Conservation (phyloP, 2,888 invertebrate genomes). For the Agrochola circellaris region DNA sequence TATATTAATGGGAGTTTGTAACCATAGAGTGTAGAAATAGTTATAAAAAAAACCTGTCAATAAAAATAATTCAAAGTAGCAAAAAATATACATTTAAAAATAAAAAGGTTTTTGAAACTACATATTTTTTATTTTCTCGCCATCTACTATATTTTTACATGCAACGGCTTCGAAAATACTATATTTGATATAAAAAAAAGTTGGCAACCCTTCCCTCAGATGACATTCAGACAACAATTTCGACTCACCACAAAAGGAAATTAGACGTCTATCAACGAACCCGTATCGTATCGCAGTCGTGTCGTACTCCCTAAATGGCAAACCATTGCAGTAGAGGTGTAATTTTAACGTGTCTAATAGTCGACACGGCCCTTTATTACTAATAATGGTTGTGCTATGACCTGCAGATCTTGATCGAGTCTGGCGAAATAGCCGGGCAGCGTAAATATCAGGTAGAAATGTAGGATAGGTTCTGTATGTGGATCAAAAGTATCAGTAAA, state of each 20-base stretch:
- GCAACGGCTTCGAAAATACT: too few relatives aligned
- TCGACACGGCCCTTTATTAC: constrained; percentile 73
- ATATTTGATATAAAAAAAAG: too few relatives aligned
- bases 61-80: too few relatives aligned
- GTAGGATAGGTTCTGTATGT: constrained; percentile 11
- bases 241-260: neutral
- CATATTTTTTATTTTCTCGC: too few relatives aligned
- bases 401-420: constrained; percentile 68
- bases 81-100: too few relatives aligned
- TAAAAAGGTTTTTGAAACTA: too few relatives aligned
- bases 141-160: too few relatives aligned
- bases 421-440: constrained; percentile 63
- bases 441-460: constrained; percentile 47
- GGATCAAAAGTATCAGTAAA: constrained; percentile 1
- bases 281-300: constrained; percentile 56
- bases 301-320: constrained; percentile 39
- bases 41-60: too few relatives aligned
- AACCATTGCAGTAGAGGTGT: constrained; percentile 72
- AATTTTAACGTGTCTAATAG: constrained; percentile 80
- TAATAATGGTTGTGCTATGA: constrained; percentile 66
- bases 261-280: neutral
- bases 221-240: constrained; percentile 7
- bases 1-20: too few relatives aligned
- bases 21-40: too few relatives aligned
- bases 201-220: neutral